Evolutionary conservation across 2,113 vertebrate genomes (phyloP), one percentile per base, ranked within the genome.

Genomic region (Hydropotes inermis): DNA sequence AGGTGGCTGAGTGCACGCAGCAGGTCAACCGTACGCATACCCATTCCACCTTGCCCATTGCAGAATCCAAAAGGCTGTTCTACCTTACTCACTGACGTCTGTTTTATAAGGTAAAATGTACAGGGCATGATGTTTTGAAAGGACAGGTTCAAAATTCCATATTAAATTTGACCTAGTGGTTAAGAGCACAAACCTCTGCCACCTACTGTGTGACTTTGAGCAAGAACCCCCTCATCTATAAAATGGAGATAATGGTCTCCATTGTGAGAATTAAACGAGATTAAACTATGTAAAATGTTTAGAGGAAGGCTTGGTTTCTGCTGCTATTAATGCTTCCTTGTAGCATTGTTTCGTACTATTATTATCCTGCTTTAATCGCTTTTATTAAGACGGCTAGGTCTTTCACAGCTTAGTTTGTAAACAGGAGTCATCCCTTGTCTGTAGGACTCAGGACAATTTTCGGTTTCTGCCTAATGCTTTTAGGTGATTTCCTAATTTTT

Each of bases 381-480:
- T 60, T 76, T 94, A 45, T 50, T 39, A 82, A 58, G 67, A 86
- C 57, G 74, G 81, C 43, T 60, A 74, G 36, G 61, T 60, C 27
- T 86, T 85, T 93, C 19, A 52, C 8, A 47, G 47, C 1, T 79
- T 15, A 28, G 25, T 30, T 58, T 21, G 5, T 78, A 60, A 93
- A 57, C 25, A 82, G 21, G 76, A 43, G 1, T 27, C 54, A 47
- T 54, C 28, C 89, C 57, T 45, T 7, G 16, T 84, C 45, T 52
- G 5, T 67, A 23, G 92, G 45, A 95, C 47, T 74, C 47, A 10
- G 27, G n/a, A 87, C 21, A 58, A 54, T 89, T 96, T 88, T 93
- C 10, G 14, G 47, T 85, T 94, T 81, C 78, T 76, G 43, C 6
- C 36, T 91, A 43, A 28, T 30, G 76, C 17, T 92, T 67, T 74